Evolutionary conservation across 2,888 invertebrate species (phyloP), one percentile per base, ranked within the genome.

Genomic region (Dasypogon diadema): DNA sequence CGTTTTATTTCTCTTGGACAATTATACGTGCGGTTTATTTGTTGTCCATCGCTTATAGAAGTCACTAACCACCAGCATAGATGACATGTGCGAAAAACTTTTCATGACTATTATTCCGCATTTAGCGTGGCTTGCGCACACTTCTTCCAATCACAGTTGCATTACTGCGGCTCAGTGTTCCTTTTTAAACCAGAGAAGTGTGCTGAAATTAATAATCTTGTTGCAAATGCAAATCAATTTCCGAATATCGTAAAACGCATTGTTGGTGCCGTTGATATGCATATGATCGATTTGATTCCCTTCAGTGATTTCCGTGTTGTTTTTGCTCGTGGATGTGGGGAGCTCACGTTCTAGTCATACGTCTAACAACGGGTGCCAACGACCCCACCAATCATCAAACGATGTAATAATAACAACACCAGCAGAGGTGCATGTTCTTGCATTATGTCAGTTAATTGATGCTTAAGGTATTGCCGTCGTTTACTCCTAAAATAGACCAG

Each of bases 161-260:
- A 42, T 42, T 42, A 42, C 42, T 42, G n/a, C n/a, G n/a, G 12
- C 34, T 30, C 34, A 30, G 34, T 1, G 10, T 10, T 6, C 10
- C 5, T 30, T 10, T 30, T 30, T 10, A 42, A 3, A 42, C 12
- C 42, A n/a, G 2, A 12, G n/a, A 12, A 42, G 42, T 42, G 42
- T 42, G 42, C 51, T 16, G 22, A 54, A 22, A 21, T 18, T 48
- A 34, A 8, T 30, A 56, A 26, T 68, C 65, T 68, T 37, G 37
- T 14, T 26, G 16, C 70, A 34, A 75, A 75, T 74, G 73, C 60
- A 76, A 76, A 74, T 74, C 74, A 74, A 76, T 76, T 76, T 76
- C 76, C 76, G 76, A 76, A 76, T 76, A 76, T 65, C 76, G 65
- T 76, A 76, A 76, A 76, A 65, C 37, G 51, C 46, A 48, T 48